Evolutionary conservation across 1,140 invertebrate genomes (phyloP).

Genomic region (Fopius arisanus): DNA sequence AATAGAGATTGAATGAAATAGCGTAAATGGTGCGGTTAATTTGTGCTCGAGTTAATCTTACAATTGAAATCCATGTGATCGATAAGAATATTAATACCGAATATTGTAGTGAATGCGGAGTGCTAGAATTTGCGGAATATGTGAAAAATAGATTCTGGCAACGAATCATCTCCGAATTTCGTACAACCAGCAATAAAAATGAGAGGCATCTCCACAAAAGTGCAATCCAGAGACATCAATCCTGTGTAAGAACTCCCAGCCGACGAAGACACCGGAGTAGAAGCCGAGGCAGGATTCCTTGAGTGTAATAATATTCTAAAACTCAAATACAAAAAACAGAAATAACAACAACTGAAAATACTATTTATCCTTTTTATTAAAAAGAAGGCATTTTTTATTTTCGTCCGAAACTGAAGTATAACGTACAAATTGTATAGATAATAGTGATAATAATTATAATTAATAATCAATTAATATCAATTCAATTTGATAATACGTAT

Average conservation of each 20-base stretch:
- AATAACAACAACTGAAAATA: background rate
- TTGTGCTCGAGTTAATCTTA: too few relatives aligned
- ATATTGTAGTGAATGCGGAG: slow-evolving; percentile 39
- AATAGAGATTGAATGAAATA: too few relatives aligned
- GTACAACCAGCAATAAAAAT: background rate
- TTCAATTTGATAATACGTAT: slow-evolving; percentile 61
- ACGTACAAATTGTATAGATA: slow-evolving; percentile 65
- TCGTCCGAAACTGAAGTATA: slow-evolving; percentile 61
- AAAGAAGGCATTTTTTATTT: slow-evolving; percentile 64
- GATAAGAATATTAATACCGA: too few relatives aligned
- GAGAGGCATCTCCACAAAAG: background rate
- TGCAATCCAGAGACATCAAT: background rate
- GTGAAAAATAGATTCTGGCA: background rate
- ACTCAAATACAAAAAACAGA: background rate
- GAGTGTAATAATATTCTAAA: background rate
- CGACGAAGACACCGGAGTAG: background rate
- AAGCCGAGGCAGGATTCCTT: background rate
- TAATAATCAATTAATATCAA: slow-evolving; percentile 63
- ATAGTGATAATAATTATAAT: slow-evolving; percentile 64
- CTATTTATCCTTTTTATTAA: slow-evolving; percentile 52
- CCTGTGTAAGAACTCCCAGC: background rate
- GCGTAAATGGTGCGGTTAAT: too few relatives aligned
- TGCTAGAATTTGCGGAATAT: slow-evolving; percentile 24
- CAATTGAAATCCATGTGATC: too few relatives aligned
- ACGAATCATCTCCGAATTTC: slow-evolving; percentile 12